Conservation (phyloP, 2,797 vertebrate species). For the Trachurus trachurus region DNA sequence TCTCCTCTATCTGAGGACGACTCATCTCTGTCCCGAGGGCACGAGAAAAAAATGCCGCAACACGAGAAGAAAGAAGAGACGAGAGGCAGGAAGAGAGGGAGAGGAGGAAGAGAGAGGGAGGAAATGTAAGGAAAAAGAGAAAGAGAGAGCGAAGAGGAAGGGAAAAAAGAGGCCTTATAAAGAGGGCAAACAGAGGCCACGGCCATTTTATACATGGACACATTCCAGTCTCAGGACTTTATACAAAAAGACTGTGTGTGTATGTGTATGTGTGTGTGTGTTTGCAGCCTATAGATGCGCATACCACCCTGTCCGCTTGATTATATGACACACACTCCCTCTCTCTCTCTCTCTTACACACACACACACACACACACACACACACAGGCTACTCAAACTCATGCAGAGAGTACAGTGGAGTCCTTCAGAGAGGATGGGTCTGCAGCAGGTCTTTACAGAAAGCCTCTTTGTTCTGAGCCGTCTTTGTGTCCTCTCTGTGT, state of each 20-base stretch:
- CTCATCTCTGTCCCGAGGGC: conserved; percentile 25
- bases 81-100: conserved; percentile 1
- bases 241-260: conserved; percentile 58
- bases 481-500: conserved; percentile 64
- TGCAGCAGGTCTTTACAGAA: conserved; percentile 75
- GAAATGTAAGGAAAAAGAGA: not conserved
- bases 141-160: not conserved
- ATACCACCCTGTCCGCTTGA: conserved; percentile 41
- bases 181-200: conserved; percentile 38
- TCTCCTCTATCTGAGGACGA: conserved; percentile 1
- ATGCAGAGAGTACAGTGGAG: conserved; percentile 72
- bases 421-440: conserved; percentile 70
- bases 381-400: conserved; percentile 34
- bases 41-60: not conserved
- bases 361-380: conserved; percentile 32
- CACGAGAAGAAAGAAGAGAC: not conserved
- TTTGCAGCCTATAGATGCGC: conserved; percentile 40
- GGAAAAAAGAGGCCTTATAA: conserved; percentile 19
- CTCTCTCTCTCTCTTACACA: conserved; percentile 7
- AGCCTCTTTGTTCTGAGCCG: conserved; percentile 76
- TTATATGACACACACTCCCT: conserved; percentile 21
- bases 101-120: conserved; percentile 6
- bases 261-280: conserved; percentile 39
- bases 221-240: conserved; percentile 46
- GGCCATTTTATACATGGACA: conserved; percentile 40